Conservation (phyloP, 1,140 invertebrate species). For the Carcinoscorpius rotundicauda region DNA sequence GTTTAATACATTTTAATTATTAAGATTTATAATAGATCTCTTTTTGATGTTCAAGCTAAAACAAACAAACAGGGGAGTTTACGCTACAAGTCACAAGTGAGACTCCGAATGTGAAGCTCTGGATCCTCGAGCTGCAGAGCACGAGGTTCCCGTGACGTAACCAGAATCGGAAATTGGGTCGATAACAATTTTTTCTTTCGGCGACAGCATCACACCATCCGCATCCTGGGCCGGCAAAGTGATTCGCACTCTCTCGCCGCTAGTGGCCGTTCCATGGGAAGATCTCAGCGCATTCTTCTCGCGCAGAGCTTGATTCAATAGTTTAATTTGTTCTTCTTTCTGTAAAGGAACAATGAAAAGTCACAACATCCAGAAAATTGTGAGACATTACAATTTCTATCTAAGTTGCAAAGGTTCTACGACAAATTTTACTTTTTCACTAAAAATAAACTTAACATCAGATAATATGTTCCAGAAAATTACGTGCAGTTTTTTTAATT, state of each 20-base stretch:
- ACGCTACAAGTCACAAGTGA: slow-evolving; percentile 40
- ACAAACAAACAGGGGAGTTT: too few species aligned
- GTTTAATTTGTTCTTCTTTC: slow-evolving; percentile 25
- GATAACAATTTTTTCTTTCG: slow-evolving; percentile 16
- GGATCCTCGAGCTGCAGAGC: slow-evolving; percentile 48
- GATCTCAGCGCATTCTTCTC: slow-evolving; percentile 10
- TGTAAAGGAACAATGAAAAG: slow-evolving; percentile 5
- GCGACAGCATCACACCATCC: slow-evolving; percentile 15
- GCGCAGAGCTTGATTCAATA: slow-evolving; percentile 13
- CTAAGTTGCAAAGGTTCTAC: too few species aligned
- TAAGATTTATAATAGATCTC: too few species aligned
- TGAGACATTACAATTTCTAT: too few species aligned
- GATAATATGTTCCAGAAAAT: too few species aligned
- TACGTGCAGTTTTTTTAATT: too few species aligned
- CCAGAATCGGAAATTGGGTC: slow-evolving; percentile 25
- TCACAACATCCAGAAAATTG: too few species aligned
- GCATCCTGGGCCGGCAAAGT: slow-evolving; percentile 12
- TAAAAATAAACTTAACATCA: too few species aligned
- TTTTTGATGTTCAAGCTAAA: too few species aligned
- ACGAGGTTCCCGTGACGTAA: slow-evolving; percentile 33
- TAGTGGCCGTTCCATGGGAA: slow-evolving; percentile 7
- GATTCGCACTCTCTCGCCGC: slow-evolving; percentile 17
- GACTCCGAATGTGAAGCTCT: slow-evolving; percentile 66
- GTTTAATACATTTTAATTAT: too few species aligned
- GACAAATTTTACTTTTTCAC: too few species aligned